These are phyloP conservation scores for Tragulus kanchil DNA, from an alignment of 2,113 vertebrate genomes.

Conservation along the genomic window DNA sequence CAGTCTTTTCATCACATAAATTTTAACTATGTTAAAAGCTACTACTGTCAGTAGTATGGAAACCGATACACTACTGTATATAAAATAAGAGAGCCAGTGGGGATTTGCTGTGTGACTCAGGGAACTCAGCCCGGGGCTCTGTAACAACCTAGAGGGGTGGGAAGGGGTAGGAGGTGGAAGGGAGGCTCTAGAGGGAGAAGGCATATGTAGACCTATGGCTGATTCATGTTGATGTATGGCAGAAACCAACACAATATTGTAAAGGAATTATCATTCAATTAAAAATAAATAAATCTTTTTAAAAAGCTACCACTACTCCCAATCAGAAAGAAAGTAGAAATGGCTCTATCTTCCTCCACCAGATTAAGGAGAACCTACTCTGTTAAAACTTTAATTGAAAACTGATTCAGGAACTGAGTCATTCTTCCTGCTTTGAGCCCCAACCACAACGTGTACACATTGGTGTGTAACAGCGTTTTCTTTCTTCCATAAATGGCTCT, in stretches of 20 bases:
- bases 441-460: constrained; percentile 83
- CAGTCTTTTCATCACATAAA: neutral
- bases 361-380: constrained; percentile 69
- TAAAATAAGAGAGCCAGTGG: neutral
- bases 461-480: constrained; percentile 80
- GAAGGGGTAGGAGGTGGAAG: neutral
- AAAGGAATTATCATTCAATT: neutral
- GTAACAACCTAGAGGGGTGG: neutral
- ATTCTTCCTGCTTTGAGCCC: constrained; percentile 88
- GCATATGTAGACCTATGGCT: neutral
- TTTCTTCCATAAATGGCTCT: constrained; percentile 92
- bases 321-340: constrained; percentile 66
- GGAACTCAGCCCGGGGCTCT: neutral
- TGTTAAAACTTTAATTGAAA: constrained; percentile 82
- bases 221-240: neutral
- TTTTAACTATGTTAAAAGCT: constrained; percentile 48
- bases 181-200: neutral
- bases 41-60: neutral
- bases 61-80: neutral
- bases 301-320: neutral
- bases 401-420: constrained; percentile 91
- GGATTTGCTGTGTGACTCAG: neutral
- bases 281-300: neutral
- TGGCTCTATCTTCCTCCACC: constrained; percentile 58
- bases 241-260: neutral